Evolutionary conservation across 37 sponge, comb jelly and placozoan genomes (phyloP), one percentile per base, ranked within the genome.

Genomic region (Hexactinellida sp.): DNA sequence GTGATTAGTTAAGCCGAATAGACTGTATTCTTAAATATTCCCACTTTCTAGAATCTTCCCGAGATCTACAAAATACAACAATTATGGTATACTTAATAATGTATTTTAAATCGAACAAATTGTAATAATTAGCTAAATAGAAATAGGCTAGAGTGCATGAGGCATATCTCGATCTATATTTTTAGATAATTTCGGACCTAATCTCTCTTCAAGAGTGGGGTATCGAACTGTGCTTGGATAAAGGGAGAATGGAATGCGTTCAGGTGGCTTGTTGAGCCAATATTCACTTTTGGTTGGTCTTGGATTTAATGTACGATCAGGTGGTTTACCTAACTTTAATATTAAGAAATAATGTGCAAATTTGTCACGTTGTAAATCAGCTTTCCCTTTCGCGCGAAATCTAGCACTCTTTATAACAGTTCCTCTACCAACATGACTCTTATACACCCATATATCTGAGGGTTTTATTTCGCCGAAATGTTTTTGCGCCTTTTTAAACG

Each of bases 141-240:
- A 47, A 19, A 47, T 16, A 19, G 9, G 52, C 76, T 63, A 63
- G 3, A 63, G 30, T 25, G 76, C 76, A 63, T 63, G 76, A 63
- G 76, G 76, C 76, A 63, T 63, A 28, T 63, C 76, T 25, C 76
- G 25, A 28, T 63, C 76, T 25, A 63, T 63, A 63, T 63, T 63
- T 23, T 63, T 63, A 63, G 76, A 63, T 63, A 63, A 28, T 63
- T 63, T 63, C 3, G 76, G 76, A 25, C 76, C 76, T 63, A 63
- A 63, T n/a, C 76, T 7, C 13, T 63, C 76, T 63, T 63, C 76
- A 21, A 63, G 34, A 23, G 76, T 63, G 32, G 3, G 19, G 13
- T 25, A 10, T 28, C 76, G 21, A 7, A 28, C 5, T 32, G 5
- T 63, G 32, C 76, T 28, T 32, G 76, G 76, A 23, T 63, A 63